Conservation (phyloP, 1,140 invertebrate genomes). For the Drosophila albomicans region DNA sequence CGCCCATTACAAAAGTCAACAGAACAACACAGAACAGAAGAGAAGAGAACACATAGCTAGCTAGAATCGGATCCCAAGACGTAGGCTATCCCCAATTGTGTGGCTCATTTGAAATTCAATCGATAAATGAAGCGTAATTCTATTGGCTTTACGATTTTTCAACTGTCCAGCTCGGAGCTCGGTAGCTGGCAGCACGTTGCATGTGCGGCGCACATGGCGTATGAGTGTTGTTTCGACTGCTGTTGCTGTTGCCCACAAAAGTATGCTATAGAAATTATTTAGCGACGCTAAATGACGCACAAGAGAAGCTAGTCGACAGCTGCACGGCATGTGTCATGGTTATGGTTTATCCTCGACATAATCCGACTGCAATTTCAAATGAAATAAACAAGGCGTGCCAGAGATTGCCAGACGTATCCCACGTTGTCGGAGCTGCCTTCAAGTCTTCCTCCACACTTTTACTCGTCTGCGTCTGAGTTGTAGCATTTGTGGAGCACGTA, state of each 20-base stretch:
- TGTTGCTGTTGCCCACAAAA: constrained; percentile 18
- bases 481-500: constrained; percentile 44
- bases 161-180: background rate
- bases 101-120: constrained; percentile 75
- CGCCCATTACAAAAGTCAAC: constrained; percentile 75
- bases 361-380: constrained; percentile 45
- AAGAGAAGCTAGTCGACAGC: constrained; percentile 6
- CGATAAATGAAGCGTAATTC: constrained; percentile 79
- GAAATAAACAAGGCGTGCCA: constrained; percentile 51
- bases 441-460: too few relatives aligned
- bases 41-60: too few relatives aligned
- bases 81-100: constrained; percentile 30
- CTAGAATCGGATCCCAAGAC: constrained; percentile 10
- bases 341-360: constrained; percentile 39
- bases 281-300: constrained; percentile 42
- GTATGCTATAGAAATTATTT: constrained; percentile 63
- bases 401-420: constrained; percentile 37
- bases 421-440: background rate
- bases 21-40: constrained; percentile 7
- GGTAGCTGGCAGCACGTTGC: background rate
- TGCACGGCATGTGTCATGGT: constrained; percentile 29
- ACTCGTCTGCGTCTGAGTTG: too few relatives aligned
- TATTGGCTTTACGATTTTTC: constrained; percentile 56
- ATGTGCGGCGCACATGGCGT: constrained; percentile 2
- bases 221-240: background rate